Conservation (phyloP, 2,888 invertebrate species). For the Silvanus unidentatus region DNA sequence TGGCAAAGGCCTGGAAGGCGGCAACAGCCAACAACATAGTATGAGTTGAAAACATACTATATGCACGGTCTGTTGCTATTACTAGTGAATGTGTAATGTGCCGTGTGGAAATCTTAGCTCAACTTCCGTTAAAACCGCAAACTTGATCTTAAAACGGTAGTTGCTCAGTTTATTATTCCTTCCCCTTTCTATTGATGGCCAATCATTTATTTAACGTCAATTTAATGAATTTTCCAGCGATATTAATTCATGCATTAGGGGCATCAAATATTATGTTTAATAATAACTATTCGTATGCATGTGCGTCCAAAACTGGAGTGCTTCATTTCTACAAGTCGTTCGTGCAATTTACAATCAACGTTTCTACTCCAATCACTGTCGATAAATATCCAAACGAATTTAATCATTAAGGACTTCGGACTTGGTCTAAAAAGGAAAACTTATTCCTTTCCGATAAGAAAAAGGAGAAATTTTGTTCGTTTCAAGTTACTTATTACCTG, state of each 20-base stretch:
- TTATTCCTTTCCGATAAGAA: no score
- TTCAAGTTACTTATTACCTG: constrained; percentile 22
- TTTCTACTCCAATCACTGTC: no score
- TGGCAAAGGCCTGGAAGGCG: neutral
- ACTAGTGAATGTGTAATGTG: constrained; percentile 36
- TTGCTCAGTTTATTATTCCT: constrained; percentile 29
- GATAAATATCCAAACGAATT: no score
- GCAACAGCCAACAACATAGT: constrained; percentile 3
- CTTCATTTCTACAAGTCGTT: no score
- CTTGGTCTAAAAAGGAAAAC: no score
- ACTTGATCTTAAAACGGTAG: constrained; percentile 29
- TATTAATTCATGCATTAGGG: no score
- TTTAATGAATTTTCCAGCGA: no score
- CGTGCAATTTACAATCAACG: no score
- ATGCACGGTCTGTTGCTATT: constrained; percentile 21
- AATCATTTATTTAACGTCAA: constrained; percentile 13
- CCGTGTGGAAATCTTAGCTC: constrained; percentile 34
- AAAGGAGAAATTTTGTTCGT: constrained; percentile 4
- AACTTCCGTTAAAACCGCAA: constrained; percentile 33
- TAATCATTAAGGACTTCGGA: no score
- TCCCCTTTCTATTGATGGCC: constrained; percentile 17
- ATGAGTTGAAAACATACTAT: neutral
- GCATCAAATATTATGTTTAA: no score
- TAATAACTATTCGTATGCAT: no score
- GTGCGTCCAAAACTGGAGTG: no score